Base-by-base conservation (phyloP, 2,113 vertebrate species). In the Salvelinus fontinalis region DNA sequence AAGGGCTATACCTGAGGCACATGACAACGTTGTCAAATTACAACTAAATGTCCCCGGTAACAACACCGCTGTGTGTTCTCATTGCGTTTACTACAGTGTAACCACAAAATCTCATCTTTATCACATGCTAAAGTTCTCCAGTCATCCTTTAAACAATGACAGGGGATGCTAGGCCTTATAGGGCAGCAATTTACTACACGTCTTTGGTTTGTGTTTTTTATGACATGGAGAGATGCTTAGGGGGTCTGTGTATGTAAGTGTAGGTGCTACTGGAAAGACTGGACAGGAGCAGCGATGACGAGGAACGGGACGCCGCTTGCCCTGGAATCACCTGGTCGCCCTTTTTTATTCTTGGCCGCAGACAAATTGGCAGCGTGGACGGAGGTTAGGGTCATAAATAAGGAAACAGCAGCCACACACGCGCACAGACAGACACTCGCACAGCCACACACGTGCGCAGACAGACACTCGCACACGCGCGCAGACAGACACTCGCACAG, bases 361-460 rank as follows among this genome's bases (percentile, higher is more conserved):
- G 59, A 90, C 87, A 89, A 90, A 92, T 85, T 84, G 85, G 84
- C 83, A 85, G 84, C 84, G 78, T 75, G 86, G 85, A 88, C 75
- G 70, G 86, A 90, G 91, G 90, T 90, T 81, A 85, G 89, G 88
- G 86, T 89, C 90, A 90, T 94, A 92, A 93, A 93, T 93, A 93
- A 91, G 85, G 87, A 91, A 91, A 81, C 79, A 16, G 85, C 82
- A 79, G 86, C 83, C 85, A 66, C 6, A 77, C 76, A 78, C 85
- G 79, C 82, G 75, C 44, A 83, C 78, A 75, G 77, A 26, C 48
- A 75, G 77, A n/a, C n/a, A n/a, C n/a, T n/a, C n/a, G n/a, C n/a
- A n/a, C n/a, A n/a, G n/a, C n/a, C 20, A 29, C 64, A 5, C 60
- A 13, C 24, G 3, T 9, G 14, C n/a, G n/a, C n/a, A n/a, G n/a